phyloP scores from a whole-genome alignment of 2,797 vertebrate genomes.

The Pantherophis alleghaniensis region DNA sequence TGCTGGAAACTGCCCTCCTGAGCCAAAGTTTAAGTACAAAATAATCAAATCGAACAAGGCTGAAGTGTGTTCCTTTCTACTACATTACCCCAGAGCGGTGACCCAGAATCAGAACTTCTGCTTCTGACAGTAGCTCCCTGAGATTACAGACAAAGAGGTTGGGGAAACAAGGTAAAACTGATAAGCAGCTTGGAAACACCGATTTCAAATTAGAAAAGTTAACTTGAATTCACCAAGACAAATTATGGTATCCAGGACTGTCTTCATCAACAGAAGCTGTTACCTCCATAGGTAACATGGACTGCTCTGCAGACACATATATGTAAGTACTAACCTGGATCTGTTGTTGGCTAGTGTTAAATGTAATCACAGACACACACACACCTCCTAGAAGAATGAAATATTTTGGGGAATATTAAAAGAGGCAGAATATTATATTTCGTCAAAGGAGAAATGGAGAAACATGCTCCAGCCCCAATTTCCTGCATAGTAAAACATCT shows the following conservation, averaged over 20 bases:
- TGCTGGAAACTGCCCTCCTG: not conserved
- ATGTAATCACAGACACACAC: not conserved
- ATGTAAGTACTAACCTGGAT: not conserved
- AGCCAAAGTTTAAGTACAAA: not conserved
- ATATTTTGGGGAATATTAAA: not conserved
- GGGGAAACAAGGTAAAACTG: not conserved
- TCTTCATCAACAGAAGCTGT: not conserved
- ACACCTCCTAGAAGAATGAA: too few species aligned
- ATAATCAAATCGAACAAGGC: not conserved
- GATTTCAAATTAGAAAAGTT: not conserved
- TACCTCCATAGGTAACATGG: not conserved
- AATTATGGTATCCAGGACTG: not conserved
- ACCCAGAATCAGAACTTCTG: not conserved
- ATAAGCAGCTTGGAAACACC: not conserved
- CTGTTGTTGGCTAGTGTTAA: not conserved
- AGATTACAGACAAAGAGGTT: not conserved
- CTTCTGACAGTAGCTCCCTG: not conserved
- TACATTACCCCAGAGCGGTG: not conserved
- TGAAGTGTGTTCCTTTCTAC: not conserved
- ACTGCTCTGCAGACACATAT: not conserved
- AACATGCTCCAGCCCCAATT: not conserved
- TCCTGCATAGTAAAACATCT: not conserved
- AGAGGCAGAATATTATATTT: not conserved
- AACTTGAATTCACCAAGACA: not conserved
- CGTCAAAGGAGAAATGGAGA: not conserved